Conservation (phyloP, 2,113 vertebrate genomes). For the Lepus americanus region DNA sequence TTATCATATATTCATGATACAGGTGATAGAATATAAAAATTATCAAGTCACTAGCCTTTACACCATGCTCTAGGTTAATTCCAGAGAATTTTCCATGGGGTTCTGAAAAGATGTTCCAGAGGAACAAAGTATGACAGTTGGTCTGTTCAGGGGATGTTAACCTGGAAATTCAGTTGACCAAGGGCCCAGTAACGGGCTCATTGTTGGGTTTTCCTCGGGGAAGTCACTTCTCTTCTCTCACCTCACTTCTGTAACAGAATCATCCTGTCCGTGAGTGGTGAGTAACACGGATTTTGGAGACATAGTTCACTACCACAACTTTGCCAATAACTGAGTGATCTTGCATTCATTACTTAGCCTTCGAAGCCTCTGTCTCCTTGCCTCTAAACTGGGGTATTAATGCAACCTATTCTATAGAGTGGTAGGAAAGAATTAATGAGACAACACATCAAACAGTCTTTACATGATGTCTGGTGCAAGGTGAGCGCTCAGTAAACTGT, state of each 20-base stretch:
- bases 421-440: background rate
- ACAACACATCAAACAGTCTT: background rate
- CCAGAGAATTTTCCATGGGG: background rate
- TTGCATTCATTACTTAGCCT: background rate
- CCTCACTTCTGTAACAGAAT: background rate
- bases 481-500: background rate
- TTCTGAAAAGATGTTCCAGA: conserved; percentile 2
- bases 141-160: background rate
- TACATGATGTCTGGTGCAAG: background rate
- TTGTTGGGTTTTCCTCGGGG: background rate
- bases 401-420: background rate
- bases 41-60: background rate
- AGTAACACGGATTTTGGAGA: background rate
- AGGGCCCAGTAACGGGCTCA: background rate
- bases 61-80: background rate
- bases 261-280: background rate
- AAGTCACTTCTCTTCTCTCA: conserved; percentile 20
- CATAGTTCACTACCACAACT: background rate
- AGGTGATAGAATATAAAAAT: conserved; percentile 29
- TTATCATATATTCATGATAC: background rate
- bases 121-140: background rate
- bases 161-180: background rate
- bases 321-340: background rate
- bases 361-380: conserved; percentile 29
- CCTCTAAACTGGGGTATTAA: background rate